Base-by-base conservation (phyloP, 2,888 invertebrate genomes). In the Empis livida region DNA sequence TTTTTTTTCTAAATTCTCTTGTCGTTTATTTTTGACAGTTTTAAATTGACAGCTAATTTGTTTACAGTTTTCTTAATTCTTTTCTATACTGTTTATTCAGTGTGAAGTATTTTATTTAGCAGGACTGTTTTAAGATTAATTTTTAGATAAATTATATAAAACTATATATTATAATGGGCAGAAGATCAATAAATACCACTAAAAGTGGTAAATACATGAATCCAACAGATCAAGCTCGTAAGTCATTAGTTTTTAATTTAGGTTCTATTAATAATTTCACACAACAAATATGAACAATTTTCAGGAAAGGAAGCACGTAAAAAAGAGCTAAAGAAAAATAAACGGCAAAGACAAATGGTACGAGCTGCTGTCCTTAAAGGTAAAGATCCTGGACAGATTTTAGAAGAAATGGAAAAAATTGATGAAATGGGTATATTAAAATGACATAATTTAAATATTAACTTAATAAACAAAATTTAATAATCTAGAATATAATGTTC, bases 201-300 rank as follows among this genome's bases (percentile, higher is more conserved):
- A 97, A 97, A 77, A 95, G 95, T 91, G 97, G 97, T 68, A 96
- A 96, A 80, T 96, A 93, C 62, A 97, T 99, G 96, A 99, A 99
- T 72, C 97, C 97, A 38, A 97, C 97, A 6, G 97, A 99, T 71
- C 96, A 96, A 83, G 95, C 95, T 50, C 78, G 96, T 92, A 80
- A 84, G 92, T 84, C 45, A 10, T 42, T 10, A 4, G 2, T 11
- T 10, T 39, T 20, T 13, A 39, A 38, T 38, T 38, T 17, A 4
- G 11, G 61, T 56, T 47, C 35, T 52, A 42, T 47, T 23, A 42
- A 50, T 46, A 43, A 46, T 54, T 53, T 59, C 53, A 56, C 47
- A 47, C 43, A 47, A 8, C 40, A 39, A 43, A 20, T 27, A 5
- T 23, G 13, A 32, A 11, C 2, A 44, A 50, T 58, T 65, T 43